Conservation (phyloP, 2,797 vertebrate species). For the Streptopelia turtur region DNA sequence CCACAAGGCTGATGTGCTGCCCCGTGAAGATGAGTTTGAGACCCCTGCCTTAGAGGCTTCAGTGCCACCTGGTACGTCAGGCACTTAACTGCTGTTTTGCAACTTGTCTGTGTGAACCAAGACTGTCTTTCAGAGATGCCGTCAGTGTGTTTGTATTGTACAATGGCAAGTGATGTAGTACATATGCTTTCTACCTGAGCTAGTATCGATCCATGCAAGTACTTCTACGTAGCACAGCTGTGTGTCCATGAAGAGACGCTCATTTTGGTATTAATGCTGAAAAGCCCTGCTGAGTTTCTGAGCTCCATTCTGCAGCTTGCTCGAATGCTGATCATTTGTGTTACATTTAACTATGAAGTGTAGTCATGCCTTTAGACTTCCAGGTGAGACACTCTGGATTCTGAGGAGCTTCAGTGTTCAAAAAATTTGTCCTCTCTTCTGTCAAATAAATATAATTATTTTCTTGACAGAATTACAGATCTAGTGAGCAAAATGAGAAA, state of each 20-base stretch:
- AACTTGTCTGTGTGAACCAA: slow-evolving; percentile 37
- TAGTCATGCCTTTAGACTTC: slow-evolving; percentile 42
- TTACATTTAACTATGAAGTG: slow-evolving; percentile 35
- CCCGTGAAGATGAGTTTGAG: too few species aligned
- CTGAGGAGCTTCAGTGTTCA: background rate
- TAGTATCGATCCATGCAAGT: slow-evolving; percentile 2
- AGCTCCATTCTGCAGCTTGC: slow-evolving; percentile 28
- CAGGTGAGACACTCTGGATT: slow-evolving; percentile 10
- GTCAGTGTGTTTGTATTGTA: slow-evolving; percentile 47
- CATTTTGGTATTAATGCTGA: slow-evolving; percentile 41
- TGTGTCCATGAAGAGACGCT: background rate
- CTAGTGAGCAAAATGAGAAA: background rate
- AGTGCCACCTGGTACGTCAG: slow-evolving; percentile 44
- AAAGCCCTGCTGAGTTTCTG: slow-evolving; percentile 58
- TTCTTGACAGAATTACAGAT: background rate
- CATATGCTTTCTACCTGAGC: slow-evolving; percentile 25
- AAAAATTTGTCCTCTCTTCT: slow-evolving; percentile 21
- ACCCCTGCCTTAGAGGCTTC: background rate
- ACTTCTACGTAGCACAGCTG: slow-evolving; percentile 29
- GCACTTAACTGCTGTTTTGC: slow-evolving; percentile 53
- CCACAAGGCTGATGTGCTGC: too few species aligned
- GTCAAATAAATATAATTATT: slow-evolving; percentile 12
- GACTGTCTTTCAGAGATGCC: slow-evolving; percentile 25
- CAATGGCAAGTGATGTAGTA: slow-evolving; percentile 16
- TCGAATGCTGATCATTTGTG: slow-evolving; percentile 43